Evolutionary conservation across 2,113 vertebrate genomes (phyloP), one percentile per base, ranked within the genome.

Genomic region (Syngnathoides biaculeatus): DNA sequence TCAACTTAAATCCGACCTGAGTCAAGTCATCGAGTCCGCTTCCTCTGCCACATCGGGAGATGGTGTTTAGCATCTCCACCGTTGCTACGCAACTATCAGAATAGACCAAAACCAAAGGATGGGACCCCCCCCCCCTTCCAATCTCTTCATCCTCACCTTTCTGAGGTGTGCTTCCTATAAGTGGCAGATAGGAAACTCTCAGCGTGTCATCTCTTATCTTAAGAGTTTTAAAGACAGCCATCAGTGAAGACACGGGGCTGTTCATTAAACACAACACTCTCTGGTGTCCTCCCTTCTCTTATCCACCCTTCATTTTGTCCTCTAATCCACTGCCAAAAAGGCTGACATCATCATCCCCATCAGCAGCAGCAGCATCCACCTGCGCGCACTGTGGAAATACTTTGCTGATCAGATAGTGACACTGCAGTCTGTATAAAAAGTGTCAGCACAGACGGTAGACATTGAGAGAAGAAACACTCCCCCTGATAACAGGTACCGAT

Each of bases 231-330:
- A 75, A 68, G 53, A 65, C 64, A 57, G 55, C 39, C n/a, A 58
- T 53, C 27, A 30, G 65, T 35, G 45, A 24, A 20, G 20, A 65
- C 30, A 42, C 6, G 15, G 4, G 67, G 69, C 52, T 64, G 59
- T 57, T 83, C 71, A 77, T 82, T 82, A 82, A 74, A 79, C 66
- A 64, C 58, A 47, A 64, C 67, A 39, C 48, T 27, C 58, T 38
- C 64, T 68, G 38, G 42, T 63, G 50, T 71, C 53, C 45, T 68
- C 43, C 48, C n/a, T n/a, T 65, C 61, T 58, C 52, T 42, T 67
- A 69, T 68, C 60, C 65, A 47, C 27, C 52, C 50, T 73, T 80
- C 39, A 70, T 73, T 61, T 74, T 74, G 58, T 65, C 64, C 64
- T 78, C 48, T 69, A 58, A 74, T 81, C 59, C 63, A 22, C 45